Evolutionary conservation across 2,888 invertebrate species (phyloP).

Genomic region (Cyclophora albipunctata): DNA sequence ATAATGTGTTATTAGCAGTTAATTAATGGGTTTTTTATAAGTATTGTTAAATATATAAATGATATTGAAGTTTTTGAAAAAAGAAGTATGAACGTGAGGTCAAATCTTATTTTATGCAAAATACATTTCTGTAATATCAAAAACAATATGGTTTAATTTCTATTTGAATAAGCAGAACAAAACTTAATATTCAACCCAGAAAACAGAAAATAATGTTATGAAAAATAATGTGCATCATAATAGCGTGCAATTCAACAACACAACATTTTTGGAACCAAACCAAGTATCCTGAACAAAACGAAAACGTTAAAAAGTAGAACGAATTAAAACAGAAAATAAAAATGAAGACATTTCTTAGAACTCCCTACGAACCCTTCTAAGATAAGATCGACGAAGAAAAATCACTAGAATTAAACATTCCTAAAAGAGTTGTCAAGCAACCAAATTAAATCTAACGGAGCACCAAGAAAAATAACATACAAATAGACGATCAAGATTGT

Average conservation of each 20-base stretch:
- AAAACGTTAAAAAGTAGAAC: slow-evolving; percentile 18
- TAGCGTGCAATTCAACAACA: slow-evolving; percentile 16
- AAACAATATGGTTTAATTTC: slow-evolving; percentile 11
- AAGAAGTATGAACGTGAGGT: too few species aligned
- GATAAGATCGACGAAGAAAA: slow-evolving; percentile 56
- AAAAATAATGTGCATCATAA: slow-evolving; percentile 19
- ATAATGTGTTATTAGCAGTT: too few species aligned
- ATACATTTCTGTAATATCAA: too few species aligned
- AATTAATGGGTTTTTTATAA: too few species aligned
- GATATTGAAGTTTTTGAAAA: too few species aligned
- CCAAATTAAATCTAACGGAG: slow-evolving; percentile 56
- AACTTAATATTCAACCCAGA: slow-evolving; percentile 4
- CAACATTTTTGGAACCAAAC: slow-evolving; percentile 26
- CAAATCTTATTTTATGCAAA: too few species aligned
- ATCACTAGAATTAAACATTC: slow-evolving; percentile 59
- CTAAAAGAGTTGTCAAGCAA: slow-evolving; percentile 62
- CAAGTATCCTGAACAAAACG: slow-evolving; percentile 21
- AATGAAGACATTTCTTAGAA: slow-evolving; percentile 27
- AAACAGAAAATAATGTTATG: slow-evolving; percentile 17
- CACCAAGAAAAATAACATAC: slow-evolving; percentile 60
- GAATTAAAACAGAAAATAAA: slow-evolving; percentile 21
- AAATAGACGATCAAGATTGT: slow-evolving; percentile 68
- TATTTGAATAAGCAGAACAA: slow-evolving; percentile 10
- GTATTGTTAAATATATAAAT: too few species aligned
- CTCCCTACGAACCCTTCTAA: slow-evolving; percentile 32